Evolutionary conservation across 2,797 vertebrate genomes (phyloP).

Genomic region (Poeciliopsis paucimaculata): DNA sequence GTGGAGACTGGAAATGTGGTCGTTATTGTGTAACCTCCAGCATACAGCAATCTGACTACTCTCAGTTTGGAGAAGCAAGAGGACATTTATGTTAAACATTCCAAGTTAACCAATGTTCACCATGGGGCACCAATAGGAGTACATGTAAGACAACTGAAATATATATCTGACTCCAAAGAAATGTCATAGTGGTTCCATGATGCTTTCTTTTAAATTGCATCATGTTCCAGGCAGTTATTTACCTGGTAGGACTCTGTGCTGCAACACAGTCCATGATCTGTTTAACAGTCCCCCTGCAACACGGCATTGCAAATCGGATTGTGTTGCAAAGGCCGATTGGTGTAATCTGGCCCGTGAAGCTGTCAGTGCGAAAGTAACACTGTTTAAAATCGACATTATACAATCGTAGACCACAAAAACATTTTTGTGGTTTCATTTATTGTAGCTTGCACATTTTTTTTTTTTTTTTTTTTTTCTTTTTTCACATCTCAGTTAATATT

Average conservation of each 20-base stretch:
- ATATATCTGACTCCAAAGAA: neutral
- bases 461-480: neutral
- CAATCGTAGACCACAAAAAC: neutral
- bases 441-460: neutral
- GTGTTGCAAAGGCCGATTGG: neutral
- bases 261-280: neutral
- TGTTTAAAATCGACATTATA: conserved; percentile 24
- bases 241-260: neutral
- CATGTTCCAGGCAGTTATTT: neutral
- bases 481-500: neutral
- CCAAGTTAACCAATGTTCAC: neutral
- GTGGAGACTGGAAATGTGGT: conserved; percentile 32
- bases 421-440: neutral
- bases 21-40: neutral
- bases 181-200: neutral
- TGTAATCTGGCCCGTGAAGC: conserved; percentile 3
- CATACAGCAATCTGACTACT: conserved; percentile 41
- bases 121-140: neutral
- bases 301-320: neutral
- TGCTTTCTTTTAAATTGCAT: neutral
- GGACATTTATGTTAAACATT: neutral
- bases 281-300: neutral
- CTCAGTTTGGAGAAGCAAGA: conserved; percentile 4
- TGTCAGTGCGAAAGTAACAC: conserved; percentile 17
- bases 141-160: neutral